Percentiles rank a stretch among this genome's conserved stretches.
These are phyloP conservation scores for Kradibia gibbosae DNA, from an alignment of 1,140 invertebrate genomes.

Conservation along the genomic window DNA sequence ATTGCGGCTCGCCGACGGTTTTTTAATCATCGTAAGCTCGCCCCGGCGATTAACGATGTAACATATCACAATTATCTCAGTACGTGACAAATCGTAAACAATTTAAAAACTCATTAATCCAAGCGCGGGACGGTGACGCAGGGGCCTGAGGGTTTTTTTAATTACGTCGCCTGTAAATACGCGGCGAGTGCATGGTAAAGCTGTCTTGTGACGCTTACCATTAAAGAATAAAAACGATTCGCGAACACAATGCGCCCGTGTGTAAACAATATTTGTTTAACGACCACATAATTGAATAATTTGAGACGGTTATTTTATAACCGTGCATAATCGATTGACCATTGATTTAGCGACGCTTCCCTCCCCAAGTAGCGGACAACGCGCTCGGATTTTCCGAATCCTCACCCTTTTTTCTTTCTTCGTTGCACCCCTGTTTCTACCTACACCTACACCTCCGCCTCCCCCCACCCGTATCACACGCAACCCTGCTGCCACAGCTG, in stretches of 20 bases:
- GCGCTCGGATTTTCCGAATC: too few relatives aligned
- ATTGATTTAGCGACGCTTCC: not conserved
- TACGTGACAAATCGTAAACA: slow-evolving; percentile 6
- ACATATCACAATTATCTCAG: slow-evolving; percentile 16
- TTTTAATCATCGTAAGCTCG: not conserved
- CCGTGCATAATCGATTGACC: not conserved
- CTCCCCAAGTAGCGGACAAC: not conserved
- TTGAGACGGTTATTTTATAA: not conserved
- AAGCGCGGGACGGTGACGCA: not conserved
- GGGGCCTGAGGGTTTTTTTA: not conserved
- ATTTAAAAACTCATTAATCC: slow-evolving; percentile 20
- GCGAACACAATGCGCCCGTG: not conserved
- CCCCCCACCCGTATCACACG: too few relatives aligned
- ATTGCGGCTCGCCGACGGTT: slow-evolving; percentile 18
- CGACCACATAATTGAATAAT: slow-evolving; percentile 11
- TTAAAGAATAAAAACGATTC: slow-evolving; percentile 9
- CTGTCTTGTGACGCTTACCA: not conserved
- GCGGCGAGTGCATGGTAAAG: not conserved
- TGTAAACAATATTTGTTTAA: slow-evolving; percentile 15
- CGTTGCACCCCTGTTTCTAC: not conserved
- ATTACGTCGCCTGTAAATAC: not conserved
- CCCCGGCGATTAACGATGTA: not conserved
- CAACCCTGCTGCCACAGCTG: too few relatives aligned
- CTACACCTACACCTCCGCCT: too few relatives aligned
- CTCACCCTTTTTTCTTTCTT: not conserved